Evolutionary conservation across 35 echinoderm and acorn worm species (phyloP), one percentile per base, ranked within the genome.

Genomic region (Ophioderma brevispina): DNA sequence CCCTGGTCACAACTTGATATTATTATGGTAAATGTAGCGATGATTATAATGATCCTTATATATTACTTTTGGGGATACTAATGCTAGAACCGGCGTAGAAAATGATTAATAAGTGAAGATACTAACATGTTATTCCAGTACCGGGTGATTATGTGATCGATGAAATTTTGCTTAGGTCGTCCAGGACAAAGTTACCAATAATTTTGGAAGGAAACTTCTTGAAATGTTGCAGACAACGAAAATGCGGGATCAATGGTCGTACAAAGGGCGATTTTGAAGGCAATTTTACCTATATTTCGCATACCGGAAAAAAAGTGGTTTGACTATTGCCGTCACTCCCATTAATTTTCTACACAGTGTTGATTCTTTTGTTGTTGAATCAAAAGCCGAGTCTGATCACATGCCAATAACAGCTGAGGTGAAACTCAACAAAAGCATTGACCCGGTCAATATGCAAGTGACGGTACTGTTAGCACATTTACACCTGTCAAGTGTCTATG

Each of bases 181-280:
- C 59, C 23, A 70, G 28, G 59, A 70, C 59, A 35, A 80, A 14
- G 4, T n/a, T 37, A 33, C n/a, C 17, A 83, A 83, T 50, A 52
- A 43, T 33, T 83, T 43, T 83, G 81, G 81, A 33, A 8, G 42
- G 19, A 83, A 31, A 31, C 31, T 83, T 8, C 17, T 83, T 6
- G 42, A 83, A 33, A 11, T 85, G 1, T 85, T 42, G 56, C 30
- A 52, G 64, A 59, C 82, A 85, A 35, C 41, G 14, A 13, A 31
- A 32, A 32, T 85, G 25, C 42, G 43, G 1, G 64, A 63, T 85
- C 13, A 85, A 85, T 59, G 82, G 82, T 63, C 42, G 82, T 63
- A 56, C 82, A 11, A 0, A 33, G 31, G 82, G 82, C 30, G 82
- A 85, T 37, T 33, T 32, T 33, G 55, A 35, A 34, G 82, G 49